Conservation (phyloP, 2,888 invertebrate genomes). For the Corbicula japonica region DNA sequence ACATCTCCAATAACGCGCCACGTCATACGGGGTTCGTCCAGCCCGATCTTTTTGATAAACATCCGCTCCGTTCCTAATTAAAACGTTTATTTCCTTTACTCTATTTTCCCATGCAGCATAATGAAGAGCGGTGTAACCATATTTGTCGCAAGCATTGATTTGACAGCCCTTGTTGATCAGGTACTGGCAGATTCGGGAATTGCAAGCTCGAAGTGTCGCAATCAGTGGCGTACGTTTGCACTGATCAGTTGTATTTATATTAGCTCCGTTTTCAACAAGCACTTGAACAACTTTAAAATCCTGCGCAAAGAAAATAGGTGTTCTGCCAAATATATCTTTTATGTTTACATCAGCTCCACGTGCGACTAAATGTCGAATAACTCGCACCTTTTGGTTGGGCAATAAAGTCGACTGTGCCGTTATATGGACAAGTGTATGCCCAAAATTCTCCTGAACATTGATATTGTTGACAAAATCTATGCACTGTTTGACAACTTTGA, state of each 20-base stretch:
- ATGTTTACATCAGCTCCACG: neutral
- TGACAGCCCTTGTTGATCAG: neutral
- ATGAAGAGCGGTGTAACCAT: neutral
- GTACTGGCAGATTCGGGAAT: neutral
- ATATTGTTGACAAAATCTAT: too few relatives aligned
- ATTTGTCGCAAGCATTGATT: neutral
- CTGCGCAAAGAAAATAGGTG: neutral
- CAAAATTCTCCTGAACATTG: too few relatives aligned
- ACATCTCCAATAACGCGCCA: too few relatives aligned
- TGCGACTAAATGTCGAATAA: neutral
- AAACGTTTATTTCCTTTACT: neutral
- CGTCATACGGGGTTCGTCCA: neutral
- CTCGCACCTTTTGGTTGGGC: too few relatives aligned
- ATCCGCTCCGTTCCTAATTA: constrained; percentile 1
- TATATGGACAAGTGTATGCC: too few relatives aligned
- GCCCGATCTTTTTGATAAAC: neutral
- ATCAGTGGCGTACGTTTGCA: neutral
- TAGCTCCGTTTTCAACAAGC: too few relatives aligned
- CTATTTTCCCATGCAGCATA: constrained; percentile 6
- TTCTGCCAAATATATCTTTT: constrained; percentile 4
- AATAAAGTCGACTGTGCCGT: too few relatives aligned
- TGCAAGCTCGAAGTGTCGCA: neutral
- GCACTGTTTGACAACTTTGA: too few relatives aligned
- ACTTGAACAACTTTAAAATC: neutral
- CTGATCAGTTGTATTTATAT: too few relatives aligned